These are phyloP conservation scores for Sylvietta virens DNA, from an alignment of 2,113 vertebrate genomes.

Conservation along the genomic window DNA sequence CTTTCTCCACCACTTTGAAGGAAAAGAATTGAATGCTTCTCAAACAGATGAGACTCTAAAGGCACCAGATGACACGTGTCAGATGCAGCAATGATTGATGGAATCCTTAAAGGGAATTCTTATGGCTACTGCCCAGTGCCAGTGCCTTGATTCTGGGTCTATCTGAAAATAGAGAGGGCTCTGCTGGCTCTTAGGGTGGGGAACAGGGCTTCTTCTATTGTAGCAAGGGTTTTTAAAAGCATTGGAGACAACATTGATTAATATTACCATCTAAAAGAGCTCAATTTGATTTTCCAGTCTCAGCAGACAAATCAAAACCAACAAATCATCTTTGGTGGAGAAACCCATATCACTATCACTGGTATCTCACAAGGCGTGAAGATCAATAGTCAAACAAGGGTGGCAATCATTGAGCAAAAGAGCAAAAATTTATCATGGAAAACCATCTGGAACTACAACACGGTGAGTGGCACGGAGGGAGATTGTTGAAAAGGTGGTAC, in stretches of 20 bases:
- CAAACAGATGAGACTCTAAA: background rate
- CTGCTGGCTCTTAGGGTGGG: background rate
- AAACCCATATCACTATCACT: background rate
- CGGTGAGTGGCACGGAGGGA: background rate
- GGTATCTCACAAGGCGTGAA: background rate
- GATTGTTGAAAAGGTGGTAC: fast-evolving
- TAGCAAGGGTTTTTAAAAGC: background rate
- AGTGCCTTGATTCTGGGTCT: background rate
- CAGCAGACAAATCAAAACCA: background rate
- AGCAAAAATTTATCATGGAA: background rate
- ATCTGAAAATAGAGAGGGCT: background rate
- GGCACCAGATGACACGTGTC: background rate
- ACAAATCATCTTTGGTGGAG: background rate
- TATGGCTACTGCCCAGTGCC: too few species aligned
- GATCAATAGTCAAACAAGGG: background rate
- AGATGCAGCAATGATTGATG: background rate
- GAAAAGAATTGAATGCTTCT: background rate
- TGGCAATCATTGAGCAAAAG: background rate
- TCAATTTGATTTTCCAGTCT: background rate
- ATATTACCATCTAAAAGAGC: background rate
- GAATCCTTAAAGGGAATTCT: background rate
- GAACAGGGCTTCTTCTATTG: background rate
- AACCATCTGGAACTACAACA: background rate
- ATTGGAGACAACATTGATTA: background rate
- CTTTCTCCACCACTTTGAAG: background rate